Evolutionary conservation across 1,140 invertebrate species (phyloP), one percentile per base, ranked within the genome.

Genomic region (Panulirus ornatus): DNA sequence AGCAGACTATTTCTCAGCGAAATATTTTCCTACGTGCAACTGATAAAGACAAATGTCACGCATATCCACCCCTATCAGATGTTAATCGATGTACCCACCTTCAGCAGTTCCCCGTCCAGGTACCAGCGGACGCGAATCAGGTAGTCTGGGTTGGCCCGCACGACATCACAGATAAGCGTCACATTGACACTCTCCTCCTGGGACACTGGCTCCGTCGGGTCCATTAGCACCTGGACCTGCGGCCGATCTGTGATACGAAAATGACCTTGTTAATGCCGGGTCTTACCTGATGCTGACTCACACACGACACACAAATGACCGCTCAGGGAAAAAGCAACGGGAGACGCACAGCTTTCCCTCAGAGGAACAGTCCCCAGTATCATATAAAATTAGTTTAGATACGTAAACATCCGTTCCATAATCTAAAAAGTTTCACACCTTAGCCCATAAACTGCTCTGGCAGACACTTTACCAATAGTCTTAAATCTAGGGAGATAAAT

Each of bases 131-230:
- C 95, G 6, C 93, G 92, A 2, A 93, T 93, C 58, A 96, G 92
- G 76, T 92, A 93, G 91, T 93, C 93, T 71, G 94, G 94, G 91
- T 94, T 94, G 95, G 91, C 95, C 95, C 92, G 96, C 93, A 92
- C 94, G 34, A 98, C 96, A 88, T 97, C 96, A 93, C 98, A 98
- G 47, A 95, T 95, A 30, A 98, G 94, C 0, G 97, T 97, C 34
- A 98, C 97, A 93, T 97, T 98, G 47, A 95, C 94, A 87, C 96
- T 95, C 82, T 97, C 96, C n/a, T 95, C 95, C 92, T 98, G 97
- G 92, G 96, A 96, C 22, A 98, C 96, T 0, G 97, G 96, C 1
- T 94, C 94, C 2, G 95, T 94, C 14, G 97, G 96, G 84, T 96
- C 95, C 96, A 97, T 97, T 71, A 95, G 94, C 38, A 98, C 95